These are phyloP conservation scores for Epinotia nisella DNA, from an alignment of 2,888 invertebrate genomes.

Conservation along the genomic window DNA sequence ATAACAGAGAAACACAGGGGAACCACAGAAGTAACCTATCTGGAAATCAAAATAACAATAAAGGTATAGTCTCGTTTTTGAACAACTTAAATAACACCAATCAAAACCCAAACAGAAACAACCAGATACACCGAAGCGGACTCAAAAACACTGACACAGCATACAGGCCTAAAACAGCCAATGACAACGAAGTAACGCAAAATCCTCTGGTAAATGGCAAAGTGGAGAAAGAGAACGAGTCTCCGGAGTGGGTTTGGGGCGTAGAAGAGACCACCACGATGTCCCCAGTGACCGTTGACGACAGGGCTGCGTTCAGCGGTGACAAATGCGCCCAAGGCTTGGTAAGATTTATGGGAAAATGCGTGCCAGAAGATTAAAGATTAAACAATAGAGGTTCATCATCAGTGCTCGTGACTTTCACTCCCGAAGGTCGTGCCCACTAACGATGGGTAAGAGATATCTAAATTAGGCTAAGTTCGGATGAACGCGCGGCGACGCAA, in stretches of 20 bases:
- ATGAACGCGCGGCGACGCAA: too few relatives aligned
- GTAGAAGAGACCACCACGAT: conserved; percentile 46
- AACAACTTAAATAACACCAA: conserved; percentile 12
- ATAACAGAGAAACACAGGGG: not conserved
- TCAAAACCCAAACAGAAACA: not conserved
- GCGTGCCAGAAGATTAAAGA: conserved; percentile 46
- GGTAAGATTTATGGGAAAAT: conserved; percentile 48
- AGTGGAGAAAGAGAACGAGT: conserved; percentile 5
- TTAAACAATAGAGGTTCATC: too few relatives aligned
- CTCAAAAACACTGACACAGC: not conserved
- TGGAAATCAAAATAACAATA: not conserved
- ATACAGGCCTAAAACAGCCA: conserved; percentile 22
- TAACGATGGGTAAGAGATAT: too few relatives aligned
- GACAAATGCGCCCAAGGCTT: conserved; percentile 53
- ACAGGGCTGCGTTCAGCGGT: conserved; percentile 54
- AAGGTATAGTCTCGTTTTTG: not conserved
- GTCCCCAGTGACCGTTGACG: conserved; percentile 48
- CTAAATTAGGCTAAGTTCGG: too few relatives aligned
- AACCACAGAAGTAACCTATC: not conserved
- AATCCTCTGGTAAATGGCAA: not conserved
- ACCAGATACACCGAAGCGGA: not conserved
- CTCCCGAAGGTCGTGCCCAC: too few relatives aligned
- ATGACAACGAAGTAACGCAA: conserved; percentile 36
- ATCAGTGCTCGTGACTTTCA: too few relatives aligned
- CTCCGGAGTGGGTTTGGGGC: conserved; percentile 44